Evolutionary conservation across 2,113 vertebrate genomes (phyloP).

Genomic region (Hippocampus comes): DNA sequence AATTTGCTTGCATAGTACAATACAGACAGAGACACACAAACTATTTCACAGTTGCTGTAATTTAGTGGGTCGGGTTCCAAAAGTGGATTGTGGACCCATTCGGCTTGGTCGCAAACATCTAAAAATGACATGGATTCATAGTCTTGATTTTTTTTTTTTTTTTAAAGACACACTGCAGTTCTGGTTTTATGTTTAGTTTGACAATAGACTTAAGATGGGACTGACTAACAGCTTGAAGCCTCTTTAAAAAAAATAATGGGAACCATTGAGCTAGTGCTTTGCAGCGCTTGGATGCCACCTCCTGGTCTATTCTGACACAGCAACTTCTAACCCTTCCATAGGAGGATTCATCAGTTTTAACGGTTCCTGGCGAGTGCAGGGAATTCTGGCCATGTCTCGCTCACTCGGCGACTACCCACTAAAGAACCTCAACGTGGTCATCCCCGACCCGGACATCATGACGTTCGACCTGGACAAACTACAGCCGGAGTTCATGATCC

Average conservation of each 20-base stretch:
- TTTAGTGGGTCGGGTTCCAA: neutral
- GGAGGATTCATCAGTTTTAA: constrained; percentile 99
- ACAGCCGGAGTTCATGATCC: constrained; percentile 97
- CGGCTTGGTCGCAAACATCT: no score
- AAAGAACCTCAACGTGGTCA: constrained; percentile 96
- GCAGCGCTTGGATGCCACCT: constrained; percentile 34
- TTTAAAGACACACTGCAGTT: no score
- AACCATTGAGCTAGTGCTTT: neutral
- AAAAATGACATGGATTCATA: no score
- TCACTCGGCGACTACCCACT: constrained; percentile 95
- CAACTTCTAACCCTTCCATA: constrained; percentile 41
- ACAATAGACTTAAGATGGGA: no score
- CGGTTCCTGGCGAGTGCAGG: constrained; percentile 97
- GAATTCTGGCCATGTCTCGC: constrained; percentile 97
- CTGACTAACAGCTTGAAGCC: no score
- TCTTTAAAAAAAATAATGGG: no score
- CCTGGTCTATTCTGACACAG: constrained; percentile 24
- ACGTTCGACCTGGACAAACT: constrained; percentile 97
- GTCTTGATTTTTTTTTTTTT: no score
- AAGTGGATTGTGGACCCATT: no score
- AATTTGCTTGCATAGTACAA: no score
- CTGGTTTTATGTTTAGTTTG: no score
- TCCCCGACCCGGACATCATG: constrained; percentile 92
- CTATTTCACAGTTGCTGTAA: no score
- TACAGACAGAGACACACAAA: no score